These are phyloP conservation scores for Achroia grisella DNA, from an alignment of 1,140 invertebrate genomes.

Conservation along the genomic window DNA sequence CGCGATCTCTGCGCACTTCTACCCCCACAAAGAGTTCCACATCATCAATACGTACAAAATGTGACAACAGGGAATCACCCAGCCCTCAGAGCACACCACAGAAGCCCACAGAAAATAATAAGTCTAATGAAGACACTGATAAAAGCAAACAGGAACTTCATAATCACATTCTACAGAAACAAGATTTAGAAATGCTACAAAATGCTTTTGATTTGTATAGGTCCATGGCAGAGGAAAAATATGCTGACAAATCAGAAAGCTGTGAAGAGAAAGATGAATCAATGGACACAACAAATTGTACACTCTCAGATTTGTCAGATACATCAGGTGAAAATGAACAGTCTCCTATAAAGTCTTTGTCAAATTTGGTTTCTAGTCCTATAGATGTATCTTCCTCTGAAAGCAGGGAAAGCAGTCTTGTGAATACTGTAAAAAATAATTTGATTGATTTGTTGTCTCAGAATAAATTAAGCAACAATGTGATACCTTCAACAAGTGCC, in stretches of 20 bases:
- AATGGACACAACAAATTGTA: slow-evolving; percentile 44
- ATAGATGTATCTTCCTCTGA: slow-evolving; percentile 65
- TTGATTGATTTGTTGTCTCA: slow-evolving; percentile 58
- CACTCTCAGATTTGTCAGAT: slow-evolving; percentile 47
- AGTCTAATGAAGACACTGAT: slow-evolving; percentile 23
- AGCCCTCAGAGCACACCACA: slow-evolving; percentile 43
- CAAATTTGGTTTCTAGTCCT: slow-evolving; percentile 76
- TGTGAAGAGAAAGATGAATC: slow-evolving; percentile 39
- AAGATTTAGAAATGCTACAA: slow-evolving; percentile 73
- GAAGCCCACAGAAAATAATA: slow-evolving; percentile 26
- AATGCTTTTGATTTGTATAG: slow-evolving; percentile 72
- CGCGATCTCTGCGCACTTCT: slow-evolving; percentile 51
- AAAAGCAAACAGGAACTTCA: slow-evolving; percentile 34
- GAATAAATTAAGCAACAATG: slow-evolving; percentile 46
- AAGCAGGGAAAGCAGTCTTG: slow-evolving; percentile 32
- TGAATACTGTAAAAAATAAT: slow-evolving; percentile 55
- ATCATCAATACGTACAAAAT: slow-evolving; percentile 32
- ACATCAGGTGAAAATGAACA: slow-evolving; percentile 66
- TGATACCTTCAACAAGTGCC: slow-evolving; percentile 44
- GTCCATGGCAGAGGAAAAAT: slow-evolving; percentile 63
- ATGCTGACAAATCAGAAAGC: slow-evolving; percentile 39
- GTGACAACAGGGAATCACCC: slow-evolving; percentile 38
- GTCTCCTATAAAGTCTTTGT: slow-evolving; percentile 77
- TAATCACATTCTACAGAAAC: slow-evolving; percentile 58
- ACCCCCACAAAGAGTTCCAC: slow-evolving; percentile 43